Conservation (phyloP, 2,888 invertebrate genomes). For the Hypomecis punctinalis region DNA sequence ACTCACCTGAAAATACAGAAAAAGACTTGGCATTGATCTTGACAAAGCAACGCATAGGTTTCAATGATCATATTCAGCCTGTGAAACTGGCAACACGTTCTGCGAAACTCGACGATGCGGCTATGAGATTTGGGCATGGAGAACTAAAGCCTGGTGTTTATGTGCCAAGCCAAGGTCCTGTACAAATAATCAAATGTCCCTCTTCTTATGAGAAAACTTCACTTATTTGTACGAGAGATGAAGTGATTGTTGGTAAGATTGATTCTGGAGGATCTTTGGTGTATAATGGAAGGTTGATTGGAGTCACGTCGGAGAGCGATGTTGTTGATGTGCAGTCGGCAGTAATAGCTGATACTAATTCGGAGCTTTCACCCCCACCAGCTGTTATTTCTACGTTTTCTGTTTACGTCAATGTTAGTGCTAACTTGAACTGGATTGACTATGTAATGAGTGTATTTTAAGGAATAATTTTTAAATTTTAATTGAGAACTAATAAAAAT, state of each 20-base stretch:
- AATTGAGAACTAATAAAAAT: neutral
- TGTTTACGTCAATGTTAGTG: constrained; percentile 43
- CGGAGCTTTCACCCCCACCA: too few species aligned
- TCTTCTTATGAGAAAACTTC: neutral
- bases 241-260: constrained; percentile 42
- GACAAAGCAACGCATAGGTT: constrained; percentile 36
- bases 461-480: neutral
- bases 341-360: too few species aligned
- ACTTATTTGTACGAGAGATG: constrained; percentile 45
- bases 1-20: constrained; percentile 13
- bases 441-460: constrained; percentile 12
- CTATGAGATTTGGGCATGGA: constrained; percentile 48
- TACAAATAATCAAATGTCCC: constrained; percentile 37
- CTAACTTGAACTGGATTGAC: constrained; percentile 48
- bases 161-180: constrained; percentile 46
- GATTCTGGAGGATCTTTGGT: constrained; percentile 54
- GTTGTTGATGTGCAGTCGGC: constrained; percentile 27
- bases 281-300: constrained; percentile 41
- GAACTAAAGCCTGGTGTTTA: constrained; percentile 19
- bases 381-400: constrained; percentile 19
- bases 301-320: constrained; percentile 44
- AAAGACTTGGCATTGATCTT: constrained; percentile 49
- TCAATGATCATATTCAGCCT: constrained; percentile 37
- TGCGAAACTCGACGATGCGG: constrained; percentile 26
- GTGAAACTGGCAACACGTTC: constrained; percentile 31